Percentiles rank a stretch among this genome's conserved stretches.
These are phyloP conservation scores for Drosophila suzukii DNA, from an alignment of 1,140 invertebrate genomes.

Conservation along the genomic window DNA sequence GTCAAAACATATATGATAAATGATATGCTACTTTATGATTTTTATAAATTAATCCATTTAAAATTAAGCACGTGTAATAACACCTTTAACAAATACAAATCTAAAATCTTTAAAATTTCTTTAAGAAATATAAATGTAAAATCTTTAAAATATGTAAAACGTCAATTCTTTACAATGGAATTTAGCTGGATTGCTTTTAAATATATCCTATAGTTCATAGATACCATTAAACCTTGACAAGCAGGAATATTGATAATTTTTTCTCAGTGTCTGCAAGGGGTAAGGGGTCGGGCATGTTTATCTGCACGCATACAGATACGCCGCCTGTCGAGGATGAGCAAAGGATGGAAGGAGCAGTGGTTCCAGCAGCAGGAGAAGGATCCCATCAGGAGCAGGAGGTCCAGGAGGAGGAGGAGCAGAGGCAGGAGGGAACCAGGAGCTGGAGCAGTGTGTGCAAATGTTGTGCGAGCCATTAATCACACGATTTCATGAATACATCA, in stretches of 20 bases:
- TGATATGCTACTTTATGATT: no score
- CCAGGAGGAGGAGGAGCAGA: slow-evolving; percentile 14
- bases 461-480: slow-evolving; percentile 84
- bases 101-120: no score
- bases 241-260: not conserved
- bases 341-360: slow-evolving; percentile 32
- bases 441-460: slow-evolving; percentile 76
- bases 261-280: slow-evolving; percentile 6
- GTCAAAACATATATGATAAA: no score
- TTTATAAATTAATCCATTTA: no score
- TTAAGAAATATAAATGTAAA: no score
- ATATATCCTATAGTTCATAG: no score
- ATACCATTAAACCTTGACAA: no score
- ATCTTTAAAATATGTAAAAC: no score
- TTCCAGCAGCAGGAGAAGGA: slow-evolving; percentile 29
- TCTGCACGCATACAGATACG: slow-evolving; percentile 80
- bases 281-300: slow-evolving; percentile 58
- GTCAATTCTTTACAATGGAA: no score
- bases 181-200: no score
- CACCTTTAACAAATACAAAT: no score
- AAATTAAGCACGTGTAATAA: no score
- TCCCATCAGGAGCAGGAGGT: not conserved
- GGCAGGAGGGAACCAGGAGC: slow-evolving; percentile 14
- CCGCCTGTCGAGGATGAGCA: slow-evolving; percentile 67
- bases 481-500: slow-evolving; percentile 84